A percentile compares a stretch with the other conserved stretches of the same genome.
Conservation (phyloP, 2,888 invertebrate species). For the Ecliptopera silaceata region DNA sequence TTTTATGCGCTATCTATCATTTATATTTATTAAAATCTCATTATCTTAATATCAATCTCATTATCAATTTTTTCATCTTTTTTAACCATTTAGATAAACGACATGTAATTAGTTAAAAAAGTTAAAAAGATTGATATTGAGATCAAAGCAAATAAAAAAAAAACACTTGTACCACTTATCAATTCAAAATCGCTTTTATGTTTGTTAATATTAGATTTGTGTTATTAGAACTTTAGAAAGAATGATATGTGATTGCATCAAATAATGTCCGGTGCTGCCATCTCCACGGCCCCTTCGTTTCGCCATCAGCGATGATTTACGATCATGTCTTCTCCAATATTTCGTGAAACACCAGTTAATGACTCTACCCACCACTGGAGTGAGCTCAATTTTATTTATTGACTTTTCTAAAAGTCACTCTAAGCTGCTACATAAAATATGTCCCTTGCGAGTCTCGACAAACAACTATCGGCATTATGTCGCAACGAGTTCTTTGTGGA, state of each 20-base stretch:
- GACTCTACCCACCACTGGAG: conserved; percentile 45
- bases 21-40: no score
- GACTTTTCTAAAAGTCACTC: conserved; percentile 49
- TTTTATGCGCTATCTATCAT: no score
- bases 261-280: conserved; percentile 13
- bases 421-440: conserved; percentile 38
- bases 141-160: no score
- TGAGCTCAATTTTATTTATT: conserved; percentile 64
- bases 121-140: no score
- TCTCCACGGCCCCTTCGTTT: conserved; percentile 38
- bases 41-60: no score
- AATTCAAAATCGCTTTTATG: no score
- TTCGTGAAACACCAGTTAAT: conserved; percentile 59
- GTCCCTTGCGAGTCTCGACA: conserved; percentile 27
- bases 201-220: no score
- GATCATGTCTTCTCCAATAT: conserved; percentile 48
- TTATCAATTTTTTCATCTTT: no score
- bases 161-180: no score
- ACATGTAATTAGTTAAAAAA: no score
- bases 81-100: no score
- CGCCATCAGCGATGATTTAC: conserved; percentile 60
- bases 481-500: conserved; percentile 20
- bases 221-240: not conserved
- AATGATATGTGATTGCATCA: not conserved
- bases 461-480: conserved; percentile 34